These are phyloP conservation scores for Eilema depressum DNA, from an alignment of 2,888 invertebrate genomes.

Conservation along the genomic window DNA sequence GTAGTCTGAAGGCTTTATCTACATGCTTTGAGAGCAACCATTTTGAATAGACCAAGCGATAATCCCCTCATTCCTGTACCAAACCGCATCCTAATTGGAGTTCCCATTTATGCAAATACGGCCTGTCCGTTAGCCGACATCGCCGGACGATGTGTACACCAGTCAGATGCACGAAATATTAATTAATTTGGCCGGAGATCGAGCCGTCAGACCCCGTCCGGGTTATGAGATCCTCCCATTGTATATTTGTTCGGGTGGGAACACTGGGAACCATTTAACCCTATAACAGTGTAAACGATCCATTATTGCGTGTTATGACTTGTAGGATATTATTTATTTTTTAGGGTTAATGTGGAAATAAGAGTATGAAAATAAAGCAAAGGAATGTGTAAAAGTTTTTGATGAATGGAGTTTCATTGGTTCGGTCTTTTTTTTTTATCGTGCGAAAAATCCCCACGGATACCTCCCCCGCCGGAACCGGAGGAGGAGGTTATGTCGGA, in stretches of 20 bases:
- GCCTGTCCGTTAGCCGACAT: slow-evolving; percentile 5
- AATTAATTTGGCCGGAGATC: slow-evolving; percentile 28
- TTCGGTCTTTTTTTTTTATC: too few species aligned
- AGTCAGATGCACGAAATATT: slow-evolving; percentile 30
- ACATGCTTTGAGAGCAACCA: neutral
- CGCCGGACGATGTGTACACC: slow-evolving; percentile 6
- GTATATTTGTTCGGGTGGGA: neutral
- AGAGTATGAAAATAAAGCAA: neutral
- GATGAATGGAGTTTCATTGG: neutral
- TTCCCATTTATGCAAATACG: slow-evolving; percentile 13
- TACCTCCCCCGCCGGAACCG: too few species aligned
- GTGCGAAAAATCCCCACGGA: too few species aligned
- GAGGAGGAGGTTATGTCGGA: too few species aligned
- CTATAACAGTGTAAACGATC: neutral
- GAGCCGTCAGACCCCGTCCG: slow-evolving; percentile 7
- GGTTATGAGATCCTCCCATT: neutral
- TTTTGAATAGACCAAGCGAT: neutral
- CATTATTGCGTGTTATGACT: neutral
- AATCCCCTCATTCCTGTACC: neutral
- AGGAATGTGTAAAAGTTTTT: neutral
- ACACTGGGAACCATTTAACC: neutral
- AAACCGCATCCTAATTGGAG: neutral
- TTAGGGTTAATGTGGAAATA: neutral
- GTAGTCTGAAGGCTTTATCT: too few species aligned
- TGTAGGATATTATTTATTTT: neutral